Evolutionary conservation across 2,797 vertebrate species (phyloP).

Genomic region (Hozukius guyotensis): DNA sequence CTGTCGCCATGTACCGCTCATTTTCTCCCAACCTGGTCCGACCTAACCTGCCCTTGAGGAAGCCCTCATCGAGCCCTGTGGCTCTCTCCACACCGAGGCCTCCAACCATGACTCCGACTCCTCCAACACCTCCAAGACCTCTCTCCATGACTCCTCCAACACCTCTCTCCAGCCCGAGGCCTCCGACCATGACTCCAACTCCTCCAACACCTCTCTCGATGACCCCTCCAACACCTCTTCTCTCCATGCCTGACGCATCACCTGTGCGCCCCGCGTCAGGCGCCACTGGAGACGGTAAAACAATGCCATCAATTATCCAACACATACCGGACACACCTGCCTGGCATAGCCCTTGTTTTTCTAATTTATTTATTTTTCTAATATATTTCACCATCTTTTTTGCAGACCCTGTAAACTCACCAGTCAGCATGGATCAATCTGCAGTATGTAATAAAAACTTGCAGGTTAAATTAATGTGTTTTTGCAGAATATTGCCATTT

Average conservation of each 20-base stretch:
- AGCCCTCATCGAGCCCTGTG: slow-evolving; percentile 59
- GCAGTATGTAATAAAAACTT: slow-evolving; percentile 57
- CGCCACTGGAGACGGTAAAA: slow-evolving; percentile 40
- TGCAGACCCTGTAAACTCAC: slow-evolving; percentile 4
- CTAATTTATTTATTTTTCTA: no score
- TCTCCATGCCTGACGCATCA: neutral
- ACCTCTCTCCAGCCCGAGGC: neutral
- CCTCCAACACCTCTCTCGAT: neutral
- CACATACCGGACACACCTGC: neutral
- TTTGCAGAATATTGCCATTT: neutral
- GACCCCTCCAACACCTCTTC: neutral
- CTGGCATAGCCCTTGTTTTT: no score
- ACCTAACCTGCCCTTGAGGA: slow-evolving; percentile 78
- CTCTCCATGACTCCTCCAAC: no score
- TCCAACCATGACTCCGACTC: no score
- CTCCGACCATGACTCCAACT: no score
- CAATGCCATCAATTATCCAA: neutral
- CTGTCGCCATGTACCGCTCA: slow-evolving; percentile 31
- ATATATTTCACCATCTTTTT: no score
- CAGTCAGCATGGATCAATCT: neutral
- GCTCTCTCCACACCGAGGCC: neutral
- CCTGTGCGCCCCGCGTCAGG: neutral
- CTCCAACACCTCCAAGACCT: no score
- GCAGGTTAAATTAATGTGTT: neutral
- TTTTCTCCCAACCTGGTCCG: slow-evolving; percentile 31